Base-by-base conservation (phyloP, 2,797 vertebrate species). In the Sardinella longiceps region DNA sequence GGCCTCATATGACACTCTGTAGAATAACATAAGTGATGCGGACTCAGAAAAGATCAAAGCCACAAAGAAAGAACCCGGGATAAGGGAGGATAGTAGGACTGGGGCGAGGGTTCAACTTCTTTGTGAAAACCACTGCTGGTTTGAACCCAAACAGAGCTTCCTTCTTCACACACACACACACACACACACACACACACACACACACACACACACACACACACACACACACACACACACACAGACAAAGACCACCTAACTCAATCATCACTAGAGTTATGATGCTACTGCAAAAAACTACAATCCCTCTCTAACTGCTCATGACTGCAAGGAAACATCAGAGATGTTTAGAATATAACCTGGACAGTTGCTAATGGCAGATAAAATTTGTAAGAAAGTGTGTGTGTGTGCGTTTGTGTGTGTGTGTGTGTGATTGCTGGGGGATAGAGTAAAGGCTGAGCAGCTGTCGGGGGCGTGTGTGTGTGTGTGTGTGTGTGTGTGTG, bases 61-160 rank as follows among this genome's bases (percentile, higher is more conserved):
- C 74, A 87, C 89, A 94, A 92, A 92, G 92, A 92, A 91, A 85
- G 84, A 43, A 84, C 87, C 48, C 77, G 84, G 56, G 53, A 80
- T 5, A 39, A n/a, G 80, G 39, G 48, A 82, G 88, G 82, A 63
- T 80, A n/a, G 85, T 87, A 33, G 12, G 63, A 66, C n/a, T 66
- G 60, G 60, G 12, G 33, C 1, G 70, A 37, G 15, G 14, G 33
- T 39, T 77, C 7, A 39, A 82, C 85, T 91, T 93, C 89, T 92
- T 92, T 91, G 90, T 83, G 83, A 89, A 90, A 93, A 91, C 84
- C 88, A 86, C 83, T 86, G 86, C 83, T 91, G 87, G 37, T 45
- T 90, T 82, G 86, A 82, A 84, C 83, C 82, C 18, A 15, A 33
- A 37, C 33, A 30, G 15, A 23, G 70, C 33, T n/a, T 53, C 50